Evolutionary conservation across 2,113 vertebrate species (phyloP).

Genomic region (Plotosus lineatus): DNA sequence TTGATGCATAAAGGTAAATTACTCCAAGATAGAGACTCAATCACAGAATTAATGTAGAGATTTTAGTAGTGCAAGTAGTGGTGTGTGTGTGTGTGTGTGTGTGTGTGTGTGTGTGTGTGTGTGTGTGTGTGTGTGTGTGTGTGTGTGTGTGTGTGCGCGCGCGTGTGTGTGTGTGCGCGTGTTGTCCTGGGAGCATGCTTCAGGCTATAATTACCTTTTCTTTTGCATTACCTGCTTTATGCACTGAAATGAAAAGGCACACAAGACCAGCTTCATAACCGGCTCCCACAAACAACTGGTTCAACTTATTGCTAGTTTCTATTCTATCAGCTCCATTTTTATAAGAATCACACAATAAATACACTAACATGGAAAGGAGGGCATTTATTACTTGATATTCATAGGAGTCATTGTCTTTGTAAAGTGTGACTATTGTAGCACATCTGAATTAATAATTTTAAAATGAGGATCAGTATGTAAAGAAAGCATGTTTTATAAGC

Average conservation of each 20-base stretch:
- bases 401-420: slow-evolving; percentile 3
- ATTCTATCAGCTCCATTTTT: slow-evolving; percentile 3
- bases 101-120: slow-evolving; percentile 31
- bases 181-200: slow-evolving; percentile 15
- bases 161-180: slow-evolving; percentile 16
- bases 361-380: not conserved
- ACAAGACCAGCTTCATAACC: slow-evolving; percentile 26
- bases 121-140: slow-evolving; percentile 28
- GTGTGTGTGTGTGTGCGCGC: slow-evolving; percentile 25
- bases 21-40: no score
- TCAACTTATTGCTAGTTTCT: not conserved
- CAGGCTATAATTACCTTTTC: slow-evolving; percentile 49
- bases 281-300: slow-evolving; percentile 14
- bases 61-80: slow-evolving; percentile 27
- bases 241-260: slow-evolving; percentile 32
- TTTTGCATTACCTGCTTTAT: slow-evolving; percentile 45
- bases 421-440: slow-evolving; percentile 7
- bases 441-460: slow-evolving; percentile 18
- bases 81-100: slow-evolving; percentile 24
- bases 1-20: no score
- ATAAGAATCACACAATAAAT: slow-evolving; percentile 9
- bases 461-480: slow-evolving; percentile 16
- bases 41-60: slow-evolving; percentile 25
- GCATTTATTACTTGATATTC: slow-evolving; percentile 15
- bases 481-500: slow-evolving; percentile 23